Conservation (phyloP, 1,140 invertebrate genomes). For the Euschistus heros region DNA sequence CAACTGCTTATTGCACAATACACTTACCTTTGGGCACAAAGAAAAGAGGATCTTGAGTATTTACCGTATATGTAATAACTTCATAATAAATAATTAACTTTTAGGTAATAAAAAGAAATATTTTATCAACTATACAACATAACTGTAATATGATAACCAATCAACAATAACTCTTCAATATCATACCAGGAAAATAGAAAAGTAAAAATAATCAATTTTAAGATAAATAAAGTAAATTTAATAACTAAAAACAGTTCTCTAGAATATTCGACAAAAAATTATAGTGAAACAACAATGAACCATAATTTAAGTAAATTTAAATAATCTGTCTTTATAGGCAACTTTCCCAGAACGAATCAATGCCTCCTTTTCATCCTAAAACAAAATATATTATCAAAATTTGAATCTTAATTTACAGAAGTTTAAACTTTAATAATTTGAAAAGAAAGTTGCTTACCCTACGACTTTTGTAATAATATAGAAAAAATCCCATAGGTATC, state of each 20-base stretch:
- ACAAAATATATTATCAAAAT: slow-evolving; percentile 25
- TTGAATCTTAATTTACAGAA: not conserved
- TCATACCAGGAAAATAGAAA: no score
- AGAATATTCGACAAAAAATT: not conserved
- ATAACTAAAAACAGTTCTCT: not conserved
- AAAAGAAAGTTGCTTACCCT: slow-evolving; percentile 33
- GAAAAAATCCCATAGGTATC: slow-evolving; percentile 45
- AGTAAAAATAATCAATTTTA: not conserved
- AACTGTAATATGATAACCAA: not conserved
- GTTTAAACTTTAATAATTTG: not conserved
- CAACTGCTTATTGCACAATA: no score
- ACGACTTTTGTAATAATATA: slow-evolving; percentile 41
- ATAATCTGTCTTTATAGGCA: slow-evolving; percentile 19
- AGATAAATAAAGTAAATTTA: not conserved
- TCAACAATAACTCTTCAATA: not conserved
- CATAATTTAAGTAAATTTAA: slow-evolving; percentile 37
- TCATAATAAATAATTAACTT: no score
- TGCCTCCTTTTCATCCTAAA: slow-evolving; percentile 43
- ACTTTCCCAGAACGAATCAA: slow-evolving; percentile 34
- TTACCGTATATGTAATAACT: no score
- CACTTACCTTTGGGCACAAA: no score
- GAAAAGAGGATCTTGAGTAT: no score
- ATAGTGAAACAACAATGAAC: not conserved
- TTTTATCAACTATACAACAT: not conserved
- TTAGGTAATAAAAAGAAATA: not conserved